phyloP scores from a whole-genome alignment of 1,140 invertebrate species.

The Eupeodes corollae region DNA sequence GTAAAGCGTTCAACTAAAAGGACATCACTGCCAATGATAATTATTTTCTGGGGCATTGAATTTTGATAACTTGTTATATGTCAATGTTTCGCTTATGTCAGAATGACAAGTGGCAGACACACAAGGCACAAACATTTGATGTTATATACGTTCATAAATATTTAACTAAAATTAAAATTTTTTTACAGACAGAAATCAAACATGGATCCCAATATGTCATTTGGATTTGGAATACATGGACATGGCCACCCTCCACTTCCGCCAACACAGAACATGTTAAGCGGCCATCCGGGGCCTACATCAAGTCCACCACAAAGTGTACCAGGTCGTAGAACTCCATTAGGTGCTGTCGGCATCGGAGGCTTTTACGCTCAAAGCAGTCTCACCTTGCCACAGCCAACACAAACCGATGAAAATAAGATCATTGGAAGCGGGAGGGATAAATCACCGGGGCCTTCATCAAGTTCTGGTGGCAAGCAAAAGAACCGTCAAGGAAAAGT shows the following conservation, averaged over 20 bases:
- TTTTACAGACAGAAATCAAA: neutral
- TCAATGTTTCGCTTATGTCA: too few species aligned
- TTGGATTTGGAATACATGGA: slow-evolving; percentile 28
- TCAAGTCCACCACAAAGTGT: slow-evolving; percentile 36
- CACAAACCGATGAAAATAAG: slow-evolving; percentile 66
- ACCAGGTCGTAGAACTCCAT: slow-evolving; percentile 50
- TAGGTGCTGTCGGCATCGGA: slow-evolving; percentile 68
- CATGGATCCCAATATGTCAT: slow-evolving; percentile 34
- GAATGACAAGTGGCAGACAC: too few species aligned
- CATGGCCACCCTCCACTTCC: slow-evolving; percentile 33
- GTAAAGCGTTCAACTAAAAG: too few species aligned
- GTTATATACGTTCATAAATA: too few species aligned
- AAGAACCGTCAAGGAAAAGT: slow-evolving; percentile 76
- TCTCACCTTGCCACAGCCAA: slow-evolving; percentile 40
- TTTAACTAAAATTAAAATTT: too few species aligned
- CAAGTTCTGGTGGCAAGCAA: slow-evolving; percentile 40
- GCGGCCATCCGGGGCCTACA: slow-evolving; percentile 26
- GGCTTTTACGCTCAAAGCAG: slow-evolving; percentile 61
- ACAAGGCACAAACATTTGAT: too few species aligned
- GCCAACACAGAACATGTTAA: slow-evolving; percentile 29
- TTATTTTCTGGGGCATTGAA: too few species aligned
- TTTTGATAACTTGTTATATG: too few species aligned
- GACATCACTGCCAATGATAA: too few species aligned
- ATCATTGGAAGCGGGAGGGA: slow-evolving; percentile 40
- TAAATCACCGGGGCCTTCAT: slow-evolving; percentile 21